Base-by-base conservation (phyloP, 2,113 vertebrate species). In the Aleadryas rufinucha region DNA sequence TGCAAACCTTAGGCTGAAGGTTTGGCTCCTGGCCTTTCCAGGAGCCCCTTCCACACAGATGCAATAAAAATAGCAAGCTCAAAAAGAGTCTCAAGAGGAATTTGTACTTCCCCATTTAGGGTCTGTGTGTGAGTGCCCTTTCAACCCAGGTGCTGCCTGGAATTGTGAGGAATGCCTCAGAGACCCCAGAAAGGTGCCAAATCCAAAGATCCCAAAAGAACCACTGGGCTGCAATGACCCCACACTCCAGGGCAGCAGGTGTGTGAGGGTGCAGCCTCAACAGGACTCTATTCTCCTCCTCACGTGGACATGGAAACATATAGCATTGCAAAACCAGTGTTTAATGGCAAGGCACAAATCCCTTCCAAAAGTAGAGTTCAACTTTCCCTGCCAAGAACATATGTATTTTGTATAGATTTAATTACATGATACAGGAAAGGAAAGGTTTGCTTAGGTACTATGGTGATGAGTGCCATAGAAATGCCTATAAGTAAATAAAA, bases 371-470 rank as follows among this genome's bases (percentile, higher is more conserved):
- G 79, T 64, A 97, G 69, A 95, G 61, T 52, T 94, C 63, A 90
- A 74, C 50, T 42, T 94, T 85, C 47, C 65, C 63, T 89, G 74
- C 92, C 97, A 97, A 96, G 94, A 97, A 88, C 84, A 89, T 93
- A 89, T 72, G 90, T 82, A 96, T 97, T 98, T 97, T 96, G 87
- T 97, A 97, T 94, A 97, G 93, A 97, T 95, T 85, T 88, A 89
- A 87, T 89, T 95, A 94, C 61, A 85, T 72, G 77, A 84, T 93
- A 82, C 37, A 93, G 93, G 92, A 89, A 95, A 82, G 59, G 66
- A 78, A 82, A 77, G 87, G 74, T 87, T 75, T 94, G 30, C 59
- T 71, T 82, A 90, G 59, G 77, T 77, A 52, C 42, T 90, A 44
- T 37, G 63, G 64, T 71, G 82, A 86, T 94, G 76, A 96, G 50